phyloP scores from a whole-genome alignment of 2,888 invertebrate genomes.

The Microchrysa polita region DNA sequence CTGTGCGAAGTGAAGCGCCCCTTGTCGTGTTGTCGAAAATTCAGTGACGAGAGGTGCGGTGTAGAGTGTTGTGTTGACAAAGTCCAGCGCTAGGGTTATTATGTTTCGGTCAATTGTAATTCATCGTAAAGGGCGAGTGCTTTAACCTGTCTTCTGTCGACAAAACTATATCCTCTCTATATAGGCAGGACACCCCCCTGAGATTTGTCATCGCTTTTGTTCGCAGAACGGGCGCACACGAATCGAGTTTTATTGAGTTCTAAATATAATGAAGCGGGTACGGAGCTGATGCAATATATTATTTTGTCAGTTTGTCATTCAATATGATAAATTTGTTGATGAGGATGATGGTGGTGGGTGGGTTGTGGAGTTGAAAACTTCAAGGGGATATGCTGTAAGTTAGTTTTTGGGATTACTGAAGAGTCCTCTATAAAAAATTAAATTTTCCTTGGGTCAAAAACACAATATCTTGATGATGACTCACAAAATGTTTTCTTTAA shows the following conservation, averaged over 20 bases:
- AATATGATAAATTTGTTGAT: constrained; percentile 2
- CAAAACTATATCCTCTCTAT: too few relatives aligned
- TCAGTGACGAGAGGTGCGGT: too few relatives aligned
- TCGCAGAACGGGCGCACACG: constrained; percentile 1
- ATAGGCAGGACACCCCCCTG: constrained; percentile 1
- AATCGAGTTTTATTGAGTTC: neutral
- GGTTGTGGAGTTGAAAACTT: too few relatives aligned
- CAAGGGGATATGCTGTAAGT: too few relatives aligned
- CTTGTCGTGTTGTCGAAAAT: too few relatives aligned
- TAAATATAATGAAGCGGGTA: constrained; percentile 9
- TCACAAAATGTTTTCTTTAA: too few relatives aligned
- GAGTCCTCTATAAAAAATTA: too few relatives aligned
- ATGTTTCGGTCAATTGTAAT: constrained; percentile 22
- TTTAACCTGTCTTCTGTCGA: constrained; percentile 19
- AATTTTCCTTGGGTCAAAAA: neutral
- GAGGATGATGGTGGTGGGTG: too few relatives aligned
- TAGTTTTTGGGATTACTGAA: too few relatives aligned
- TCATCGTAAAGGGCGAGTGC: constrained; percentile 15
- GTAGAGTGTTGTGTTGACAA: neutral
- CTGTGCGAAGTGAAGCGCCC: too few relatives aligned
- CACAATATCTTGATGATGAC: neutral
- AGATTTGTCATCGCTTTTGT: constrained; percentile 27
- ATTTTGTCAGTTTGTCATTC: constrained; percentile 8
- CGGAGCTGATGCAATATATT: neutral
- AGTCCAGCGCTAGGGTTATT: neutral